A percentile compares a stretch with the other conserved stretches of the same genome.
Evolutionary conservation across 2,888 invertebrate species (phyloP).

Genomic region (Ectemnius cavifrons): DNA sequence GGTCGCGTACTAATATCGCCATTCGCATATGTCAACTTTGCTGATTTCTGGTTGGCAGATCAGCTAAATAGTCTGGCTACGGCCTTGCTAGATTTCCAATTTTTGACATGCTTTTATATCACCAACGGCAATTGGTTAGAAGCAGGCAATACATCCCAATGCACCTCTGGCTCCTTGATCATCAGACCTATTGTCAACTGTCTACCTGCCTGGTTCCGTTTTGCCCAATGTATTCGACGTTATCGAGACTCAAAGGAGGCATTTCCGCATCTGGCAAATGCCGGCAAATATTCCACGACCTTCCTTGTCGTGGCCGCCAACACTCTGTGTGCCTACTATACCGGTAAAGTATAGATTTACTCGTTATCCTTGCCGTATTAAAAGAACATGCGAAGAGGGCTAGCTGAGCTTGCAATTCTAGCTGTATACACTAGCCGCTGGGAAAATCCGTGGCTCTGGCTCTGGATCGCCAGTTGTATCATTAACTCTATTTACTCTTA

Average conservation of each 20-base stretch:
- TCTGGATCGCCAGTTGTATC: conserved; percentile 92
- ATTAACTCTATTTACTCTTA: conserved; percentile 96
- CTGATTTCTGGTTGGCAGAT: conserved; percentile 99
- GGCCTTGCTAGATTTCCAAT: conserved; percentile 96
- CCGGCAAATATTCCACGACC: conserved; percentile 98
- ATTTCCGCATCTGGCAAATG: conserved; percentile 98
- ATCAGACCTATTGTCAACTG: conserved; percentile 92
- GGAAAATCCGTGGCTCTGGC: conserved; percentile 91
- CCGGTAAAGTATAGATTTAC: conserved; percentile 77
- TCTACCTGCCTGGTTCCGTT: conserved; percentile 98
- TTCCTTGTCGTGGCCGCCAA: conserved; percentile 95
- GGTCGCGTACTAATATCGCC: conserved; percentile 93
- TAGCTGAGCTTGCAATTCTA: conserved; percentile 67
- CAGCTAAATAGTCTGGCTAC: conserved; percentile 96
- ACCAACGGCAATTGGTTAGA: conserved; percentile 87
- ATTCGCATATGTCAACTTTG: conserved; percentile 95
- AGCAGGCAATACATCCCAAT: conserved; percentile 83
- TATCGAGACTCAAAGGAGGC: conserved; percentile 96
- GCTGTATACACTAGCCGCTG: conserved; percentile 82
- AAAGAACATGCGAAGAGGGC: background rate
- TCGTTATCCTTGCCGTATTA: background rate
- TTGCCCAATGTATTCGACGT: conserved; percentile 97
- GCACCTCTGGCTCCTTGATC: conserved; percentile 85
- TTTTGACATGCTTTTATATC: conserved; percentile 94
- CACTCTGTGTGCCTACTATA: conserved; percentile 84